phyloP scores from a whole-genome alignment of 2,888 invertebrate genomes.

The Cantharis nigra region DNA sequence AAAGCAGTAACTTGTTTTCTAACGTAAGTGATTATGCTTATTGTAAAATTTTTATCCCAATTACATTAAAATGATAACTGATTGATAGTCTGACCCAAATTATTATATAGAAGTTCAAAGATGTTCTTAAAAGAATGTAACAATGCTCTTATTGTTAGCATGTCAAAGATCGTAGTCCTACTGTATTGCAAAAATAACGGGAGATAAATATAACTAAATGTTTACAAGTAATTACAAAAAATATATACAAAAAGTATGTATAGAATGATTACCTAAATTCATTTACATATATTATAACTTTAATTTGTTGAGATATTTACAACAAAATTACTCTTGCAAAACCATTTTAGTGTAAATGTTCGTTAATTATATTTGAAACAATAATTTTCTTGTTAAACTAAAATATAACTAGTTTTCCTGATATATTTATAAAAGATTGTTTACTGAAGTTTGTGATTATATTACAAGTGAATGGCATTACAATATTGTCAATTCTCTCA shows the following conservation, averaged over 20 bases:
- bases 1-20: too few species aligned
- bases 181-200: not conserved
- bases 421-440: not conserved
- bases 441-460: not conserved
- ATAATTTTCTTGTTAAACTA: not conserved
- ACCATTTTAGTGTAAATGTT: not conserved
- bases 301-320: not conserved
- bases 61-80: not conserved
- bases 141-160: not conserved
- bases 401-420: not conserved
- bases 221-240: not conserved
- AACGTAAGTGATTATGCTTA: not conserved
- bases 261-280: not conserved
- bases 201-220: not conserved
- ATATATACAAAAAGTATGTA: not conserved
- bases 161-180: not conserved
- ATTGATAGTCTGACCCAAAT: not conserved
- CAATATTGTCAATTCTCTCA: not conserved
- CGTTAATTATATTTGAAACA: not conserved
- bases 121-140: not conserved
- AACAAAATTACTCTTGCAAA: not conserved
- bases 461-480: not conserved
- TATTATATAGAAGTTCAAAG: not conserved
- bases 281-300: not conserved
- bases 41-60: not conserved